phyloP scores from a whole-genome alignment of 2,113 vertebrate species.

The Tachycineta bicolor region DNA sequence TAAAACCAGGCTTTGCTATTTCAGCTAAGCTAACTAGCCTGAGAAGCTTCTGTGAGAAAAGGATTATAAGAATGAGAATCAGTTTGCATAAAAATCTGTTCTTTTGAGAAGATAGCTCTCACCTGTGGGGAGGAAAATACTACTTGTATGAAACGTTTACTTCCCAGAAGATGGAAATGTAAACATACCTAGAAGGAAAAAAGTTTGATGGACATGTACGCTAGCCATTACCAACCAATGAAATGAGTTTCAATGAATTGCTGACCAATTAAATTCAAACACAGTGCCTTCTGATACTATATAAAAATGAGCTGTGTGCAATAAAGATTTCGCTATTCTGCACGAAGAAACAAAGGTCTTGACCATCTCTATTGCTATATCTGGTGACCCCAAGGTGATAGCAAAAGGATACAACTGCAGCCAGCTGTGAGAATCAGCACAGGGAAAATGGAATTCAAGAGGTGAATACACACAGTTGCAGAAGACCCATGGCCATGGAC shows the following conservation, averaged over 20 bases:
- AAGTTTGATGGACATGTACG: background rate
- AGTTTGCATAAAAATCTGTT: background rate
- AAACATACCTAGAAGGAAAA: background rate
- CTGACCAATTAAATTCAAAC: background rate
- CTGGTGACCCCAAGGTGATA: background rate
- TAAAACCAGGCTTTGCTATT: background rate
- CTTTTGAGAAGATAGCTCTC: background rate
- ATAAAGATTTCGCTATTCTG: background rate
- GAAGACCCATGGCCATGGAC: background rate
- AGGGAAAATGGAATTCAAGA: background rate
- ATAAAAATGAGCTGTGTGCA: background rate
- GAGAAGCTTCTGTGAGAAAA: background rate
- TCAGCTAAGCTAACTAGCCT: background rate
- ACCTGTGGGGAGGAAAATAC: background rate
- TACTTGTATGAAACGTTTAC: background rate
- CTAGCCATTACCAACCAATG: background rate
- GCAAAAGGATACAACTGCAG: background rate
- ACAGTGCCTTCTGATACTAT: background rate
- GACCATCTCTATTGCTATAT: background rate
- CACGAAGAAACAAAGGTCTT: background rate
- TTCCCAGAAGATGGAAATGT: background rate
- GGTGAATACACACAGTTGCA: background rate
- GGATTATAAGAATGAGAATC: background rate
- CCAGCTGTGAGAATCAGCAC: background rate
- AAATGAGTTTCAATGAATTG: background rate